Evolutionary conservation across 1,140 invertebrate genomes (phyloP), one percentile per base, ranked within the genome.

Genomic region (Hypothenemus hampei): DNA sequence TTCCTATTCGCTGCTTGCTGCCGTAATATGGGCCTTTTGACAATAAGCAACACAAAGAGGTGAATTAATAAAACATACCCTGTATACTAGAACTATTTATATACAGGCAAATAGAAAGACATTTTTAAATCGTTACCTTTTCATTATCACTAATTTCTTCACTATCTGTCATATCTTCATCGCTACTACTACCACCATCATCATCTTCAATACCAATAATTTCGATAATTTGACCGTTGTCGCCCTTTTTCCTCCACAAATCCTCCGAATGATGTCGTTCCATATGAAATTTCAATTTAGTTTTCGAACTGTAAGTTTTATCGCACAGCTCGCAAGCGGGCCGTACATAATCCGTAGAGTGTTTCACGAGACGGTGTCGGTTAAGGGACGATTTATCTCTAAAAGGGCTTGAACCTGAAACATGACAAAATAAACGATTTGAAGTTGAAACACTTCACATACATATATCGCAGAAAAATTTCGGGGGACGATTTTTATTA

Each of bases 401-500:
- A 20, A 53, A 53, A 16, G 16, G 18, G 5, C 4, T 43, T 11
- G 8, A 8, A 53, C 50, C 50, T 53, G 23, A 23, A n/a, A n/a
- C n/a, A n/a, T n/a, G n/a, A 41, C 7, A 33, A 26, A 45, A 5
- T 26, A n/a, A 45, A 24, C 13, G 4, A 24, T 45, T 37, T 37
- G 15, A 16, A 16, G 7, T 7, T n/a, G 15, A 39, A 39, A 26
- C 13, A 40, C 5, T 45, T n/a, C n/a, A 55, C 52, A 37, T 31
- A 55, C 52, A 55, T 18, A 31, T 16, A 10, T 39, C 22, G 21
- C 52, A 55, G 41, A 16, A 47, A 15, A 47, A 55, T 5, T 20
- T 13, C 29, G 52, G 21, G 2, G 52, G 52, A 15, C 52, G 37
- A 19, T 55, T 47, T 18, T 55, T 55, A 24, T 55, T 55, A 21